Percentiles rank a stretch among this genome's conserved stretches.
Conservation (phyloP, 2,888 invertebrate genomes). For the Brachylomia viminalis region DNA sequence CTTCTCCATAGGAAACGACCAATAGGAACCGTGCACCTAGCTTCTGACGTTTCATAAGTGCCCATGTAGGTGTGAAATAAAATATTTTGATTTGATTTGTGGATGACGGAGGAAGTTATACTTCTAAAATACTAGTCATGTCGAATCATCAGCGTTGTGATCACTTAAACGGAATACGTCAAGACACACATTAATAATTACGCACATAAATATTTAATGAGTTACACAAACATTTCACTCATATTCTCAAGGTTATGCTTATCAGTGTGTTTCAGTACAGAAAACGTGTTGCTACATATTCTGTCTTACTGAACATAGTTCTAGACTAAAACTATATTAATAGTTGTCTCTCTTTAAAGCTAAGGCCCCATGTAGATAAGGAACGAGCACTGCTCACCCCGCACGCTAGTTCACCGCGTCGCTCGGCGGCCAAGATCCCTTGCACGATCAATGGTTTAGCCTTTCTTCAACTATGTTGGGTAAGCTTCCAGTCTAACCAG, state of each 20-base stretch:
- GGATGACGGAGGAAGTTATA: not conserved
- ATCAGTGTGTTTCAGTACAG: conserved; percentile 27
- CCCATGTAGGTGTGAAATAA: too few species aligned
- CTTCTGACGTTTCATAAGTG: too few species aligned
- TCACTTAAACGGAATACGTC: not conserved
- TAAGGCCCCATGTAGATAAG: not conserved
- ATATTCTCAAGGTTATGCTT: conserved; percentile 19
- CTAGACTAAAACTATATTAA: not conserved
- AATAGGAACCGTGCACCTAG: too few species aligned
- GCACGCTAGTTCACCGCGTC: not conserved
- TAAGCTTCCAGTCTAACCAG: too few species aligned
- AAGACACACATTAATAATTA: not conserved
- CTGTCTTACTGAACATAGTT: not conserved
- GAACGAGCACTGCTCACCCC: not conserved
- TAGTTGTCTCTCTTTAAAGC: not conserved
- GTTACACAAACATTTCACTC: conserved; percentile 34
- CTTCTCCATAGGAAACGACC: too few species aligned
- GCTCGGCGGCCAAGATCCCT: too few species aligned
- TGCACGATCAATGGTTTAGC: not conserved
- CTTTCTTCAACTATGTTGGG: not conserved
- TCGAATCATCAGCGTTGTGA: not conserved
- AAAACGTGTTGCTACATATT: conserved; percentile 14
- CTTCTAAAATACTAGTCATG: not conserved
- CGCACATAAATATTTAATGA: conserved; percentile 30
- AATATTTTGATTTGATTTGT: too few species aligned